phyloP scores from a whole-genome alignment of 2,888 invertebrate genomes.

The Agonum fuliginosum region DNA sequence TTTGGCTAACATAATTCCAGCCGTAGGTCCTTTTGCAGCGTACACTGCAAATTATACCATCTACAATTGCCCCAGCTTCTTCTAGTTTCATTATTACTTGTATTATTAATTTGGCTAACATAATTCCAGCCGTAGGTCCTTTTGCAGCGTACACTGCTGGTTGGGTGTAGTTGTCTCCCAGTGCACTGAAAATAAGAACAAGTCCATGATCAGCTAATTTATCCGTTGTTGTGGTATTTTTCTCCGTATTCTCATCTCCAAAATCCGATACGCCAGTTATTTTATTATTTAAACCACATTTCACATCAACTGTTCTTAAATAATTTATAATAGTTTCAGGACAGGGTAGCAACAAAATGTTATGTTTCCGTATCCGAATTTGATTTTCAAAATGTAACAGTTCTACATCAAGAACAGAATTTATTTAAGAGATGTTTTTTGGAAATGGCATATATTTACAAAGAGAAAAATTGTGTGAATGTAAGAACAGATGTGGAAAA shows the following conservation, averaged over 20 bases:
- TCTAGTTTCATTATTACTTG: not conserved
- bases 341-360: no score
- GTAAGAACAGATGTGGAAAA: no score
- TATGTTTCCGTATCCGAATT: no score
- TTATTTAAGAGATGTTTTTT: no score
- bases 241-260: not conserved
- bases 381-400: no score
- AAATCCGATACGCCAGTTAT: not conserved
- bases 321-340: no score
- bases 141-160: slow-evolving; percentile 61
- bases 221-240: not conserved
- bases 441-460: no score
- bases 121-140: slow-evolving; percentile 38
- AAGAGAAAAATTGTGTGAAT: no score
- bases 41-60: slow-evolving; percentile 62
- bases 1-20: not conserved
- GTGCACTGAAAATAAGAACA: slow-evolving; percentile 60
- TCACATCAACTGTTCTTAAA: not conserved
- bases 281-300: not conserved
- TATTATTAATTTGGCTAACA: not conserved
- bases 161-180: slow-evolving; percentile 60
- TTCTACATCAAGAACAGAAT: no score
- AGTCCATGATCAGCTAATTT: slow-evolving; percentile 57
- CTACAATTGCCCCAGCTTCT: slow-evolving; percentile 55
- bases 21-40: slow-evolving; percentile 58